Evolutionary conservation across 2,113 vertebrate species (phyloP), one percentile per base, ranked within the genome.

Genomic region (Tenebrosternarchus preto): DNA sequence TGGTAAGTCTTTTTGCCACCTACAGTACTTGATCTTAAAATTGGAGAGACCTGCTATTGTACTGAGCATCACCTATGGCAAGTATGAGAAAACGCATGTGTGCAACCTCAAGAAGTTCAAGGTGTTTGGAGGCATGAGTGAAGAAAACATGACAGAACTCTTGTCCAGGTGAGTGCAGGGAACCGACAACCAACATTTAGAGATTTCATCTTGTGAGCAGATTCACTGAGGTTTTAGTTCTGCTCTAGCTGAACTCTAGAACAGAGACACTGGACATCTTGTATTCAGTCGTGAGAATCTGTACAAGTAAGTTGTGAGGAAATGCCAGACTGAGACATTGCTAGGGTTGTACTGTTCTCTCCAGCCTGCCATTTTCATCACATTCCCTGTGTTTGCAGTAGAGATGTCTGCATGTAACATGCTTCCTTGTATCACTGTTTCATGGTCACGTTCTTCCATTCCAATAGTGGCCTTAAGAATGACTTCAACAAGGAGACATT

Each of bases 401-500:
- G 22, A 59, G 12, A 50, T 50, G 43, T 50, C 19, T 59, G 20
- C 19, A 22, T 59, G n/a, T 59, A n/a, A 59, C 56, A 59, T 59
- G 56, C 4, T 12, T 50, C 43, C 12, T 1, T 50, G 43, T 50
- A 27, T 66, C 3, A 55, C 53, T 64, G 33, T 55, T 71, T 78
- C n/a, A 25, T 67, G 43, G 24, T 1, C 89, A 77, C 88, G 88
- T 88, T 72, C 36, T 80, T 25, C 60, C 61, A 61, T 89, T 60
- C 20, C 70, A 76, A 86, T 90, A 99, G 98, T 92, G 98, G 98
- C 92, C 96, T 99, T 94, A 99, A 99, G 92, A 99, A 99, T 90
- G 98, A 99, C 93, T 99, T 97, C 92, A 99, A 99, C 92, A 99
- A 99, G 92, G 98, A 99, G 93, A 99, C 98, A 19, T 99, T 99